phyloP scores from a whole-genome alignment of 2,888 invertebrate genomes.

The Yponomeuta sedellus region DNA sequence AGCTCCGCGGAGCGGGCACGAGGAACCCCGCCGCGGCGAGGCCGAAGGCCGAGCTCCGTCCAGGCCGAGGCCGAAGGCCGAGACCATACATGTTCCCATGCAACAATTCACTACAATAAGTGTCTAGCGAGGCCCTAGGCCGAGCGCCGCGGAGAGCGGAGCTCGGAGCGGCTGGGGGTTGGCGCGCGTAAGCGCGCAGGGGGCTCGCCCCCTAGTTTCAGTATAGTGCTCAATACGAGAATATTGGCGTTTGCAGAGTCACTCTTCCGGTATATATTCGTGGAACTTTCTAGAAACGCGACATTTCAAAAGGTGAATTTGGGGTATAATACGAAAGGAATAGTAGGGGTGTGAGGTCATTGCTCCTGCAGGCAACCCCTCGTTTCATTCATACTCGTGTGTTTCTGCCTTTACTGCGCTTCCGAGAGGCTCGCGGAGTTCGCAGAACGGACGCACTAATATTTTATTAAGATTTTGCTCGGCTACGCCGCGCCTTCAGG shows the following conservation, averaged over 20 bases:
- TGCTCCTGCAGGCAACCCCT: conserved; percentile 34
- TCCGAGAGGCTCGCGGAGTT: neutral
- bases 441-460: neutral
- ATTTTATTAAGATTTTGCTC: neutral
- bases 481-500: neutral
- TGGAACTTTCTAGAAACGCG: conserved; percentile 13
- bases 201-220: too few species aligned
- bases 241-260: neutral
- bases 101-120: too few species aligned
- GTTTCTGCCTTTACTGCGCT: neutral
- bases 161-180: too few species aligned
- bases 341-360: conserved; percentile 61
- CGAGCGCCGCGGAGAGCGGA: too few species aligned
- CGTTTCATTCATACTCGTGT: conserved; percentile 4
- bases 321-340: conserved; percentile 41
- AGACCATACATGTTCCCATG: too few species aligned
- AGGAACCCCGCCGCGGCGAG: too few species aligned
- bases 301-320: conserved; percentile 33
- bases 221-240: neutral
- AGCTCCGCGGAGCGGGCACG: too few species aligned
- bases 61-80: too few species aligned
- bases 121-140: too few species aligned
- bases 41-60: too few species aligned
- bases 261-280: neutral
- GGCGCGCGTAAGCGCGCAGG: too few species aligned